These are phyloP conservation scores for Ctenopoma multispine DNA, from an alignment of 2,797 vertebrate genomes.

Conservation along the genomic window DNA sequence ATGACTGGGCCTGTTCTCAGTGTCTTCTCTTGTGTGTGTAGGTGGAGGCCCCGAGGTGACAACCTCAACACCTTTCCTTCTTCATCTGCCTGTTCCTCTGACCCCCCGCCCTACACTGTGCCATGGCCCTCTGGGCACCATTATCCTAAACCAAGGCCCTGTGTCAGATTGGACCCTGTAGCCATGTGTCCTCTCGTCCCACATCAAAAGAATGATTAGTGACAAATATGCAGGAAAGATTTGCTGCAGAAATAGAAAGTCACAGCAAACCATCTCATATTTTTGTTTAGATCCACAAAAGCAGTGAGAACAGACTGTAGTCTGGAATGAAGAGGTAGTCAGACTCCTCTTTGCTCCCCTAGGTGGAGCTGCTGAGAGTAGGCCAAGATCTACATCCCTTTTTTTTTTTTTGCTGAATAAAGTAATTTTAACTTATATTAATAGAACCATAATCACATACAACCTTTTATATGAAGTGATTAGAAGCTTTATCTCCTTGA, in stretches of 20 bases:
- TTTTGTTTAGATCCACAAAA: slow-evolving; percentile 44
- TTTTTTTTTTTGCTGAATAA: slow-evolving; percentile 11
- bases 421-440: slow-evolving; percentile 40
- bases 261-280: slow-evolving; percentile 28
- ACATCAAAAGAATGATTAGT: slow-evolving; percentile 67
- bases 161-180: slow-evolving; percentile 69
- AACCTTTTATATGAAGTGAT: slow-evolving; percentile 55
- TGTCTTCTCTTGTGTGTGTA: slow-evolving; percentile 62
- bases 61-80: slow-evolving; percentile 80
- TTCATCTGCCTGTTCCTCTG: slow-evolving; percentile 78
- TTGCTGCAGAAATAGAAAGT: slow-evolving; percentile 35
- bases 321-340: slow-evolving; percentile 17
- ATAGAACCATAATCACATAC: slow-evolving; percentile 47
- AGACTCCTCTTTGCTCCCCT: slow-evolving; percentile 65
- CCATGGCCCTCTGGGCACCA: slow-evolving; percentile 71
- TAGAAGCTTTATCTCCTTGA: slow-evolving; percentile 62
- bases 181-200: slow-evolving; percentile 61
- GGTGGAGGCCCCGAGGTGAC: slow-evolving; percentile 78
- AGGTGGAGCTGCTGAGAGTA: slow-evolving; percentile 78
- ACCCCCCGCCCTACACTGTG: slow-evolving; percentile 63
- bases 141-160: slow-evolving; percentile 67
- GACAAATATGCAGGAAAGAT: slow-evolving; percentile 58
- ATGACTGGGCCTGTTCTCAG: slow-evolving; percentile 65
- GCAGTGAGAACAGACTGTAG: slow-evolving; percentile 9
- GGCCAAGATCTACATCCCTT: slow-evolving; percentile 19